Evolutionary conservation across 2,888 invertebrate genomes (phyloP), one percentile per base, ranked within the genome.

Genomic region (Ochlodes sylvanus): DNA sequence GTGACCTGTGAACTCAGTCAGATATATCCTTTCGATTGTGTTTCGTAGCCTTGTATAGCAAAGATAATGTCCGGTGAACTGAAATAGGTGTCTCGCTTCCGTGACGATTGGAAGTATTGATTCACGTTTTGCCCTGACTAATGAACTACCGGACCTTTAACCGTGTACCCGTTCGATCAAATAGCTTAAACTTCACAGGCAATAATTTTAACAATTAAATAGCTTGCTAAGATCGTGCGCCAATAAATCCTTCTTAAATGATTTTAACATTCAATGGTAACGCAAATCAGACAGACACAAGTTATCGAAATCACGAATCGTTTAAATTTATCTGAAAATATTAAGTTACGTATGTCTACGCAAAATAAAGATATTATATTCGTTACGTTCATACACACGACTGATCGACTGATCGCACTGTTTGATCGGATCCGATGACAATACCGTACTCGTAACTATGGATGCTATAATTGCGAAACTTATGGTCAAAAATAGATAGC

Each of bases 1-100:
- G 79, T 81, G 81, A 88, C 89, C 89, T 85, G 80, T 87, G 89
- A 87, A 85, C 88, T 79, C 75, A 74, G 68, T 72, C 67, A 72
- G 77, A 79, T 79, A 76, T 74, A 76, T 75, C 81, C 82, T 87
- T 88, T 86, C 85, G 80, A 82, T 79, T 76, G 71, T 75, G 79
- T 75, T 77, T 73, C 70, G 57, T 76, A 76, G 75, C 87, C 87
- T 87, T 88, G 85, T 78, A 42, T 17, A 56, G 44, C 56, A 42
- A 15, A 64, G 54, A 61, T 66, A 60, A 44, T 44, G 54, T 44
- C 66, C 19, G 58, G 34, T 60, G 42, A 41, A 54, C 54, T 42
- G 63, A 63, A 55, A 55, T 54, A 32, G 32, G 52, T 60, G 54
- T 75, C 74, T 68, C 69, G 78, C 86, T 89, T 89, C 88, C 89